phyloP scores from a whole-genome alignment of 2,797 vertebrate genomes.

The Nasua narica region DNA sequence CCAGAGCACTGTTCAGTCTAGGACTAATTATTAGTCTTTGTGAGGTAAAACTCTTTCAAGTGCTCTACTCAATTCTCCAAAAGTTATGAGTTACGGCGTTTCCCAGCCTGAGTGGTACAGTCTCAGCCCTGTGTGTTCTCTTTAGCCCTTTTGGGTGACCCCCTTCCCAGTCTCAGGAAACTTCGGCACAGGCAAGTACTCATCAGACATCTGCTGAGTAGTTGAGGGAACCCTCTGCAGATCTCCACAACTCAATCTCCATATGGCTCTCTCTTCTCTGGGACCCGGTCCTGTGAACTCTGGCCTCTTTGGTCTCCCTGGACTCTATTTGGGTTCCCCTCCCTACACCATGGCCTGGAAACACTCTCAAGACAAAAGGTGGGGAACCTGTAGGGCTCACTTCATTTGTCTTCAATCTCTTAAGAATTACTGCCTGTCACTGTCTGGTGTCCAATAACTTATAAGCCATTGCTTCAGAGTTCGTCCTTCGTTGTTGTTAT shows the following conservation, averaged over 20 bases:
- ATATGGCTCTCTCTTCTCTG: neutral
- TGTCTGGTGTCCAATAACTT: neutral
- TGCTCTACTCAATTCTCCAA: neutral
- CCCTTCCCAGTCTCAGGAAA: neutral
- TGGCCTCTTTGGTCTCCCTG: neutral
- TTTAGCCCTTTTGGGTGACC: neutral
- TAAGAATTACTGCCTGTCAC: neutral
- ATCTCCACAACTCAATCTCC: neutral
- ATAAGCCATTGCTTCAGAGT: neutral
- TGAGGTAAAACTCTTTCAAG: neutral
- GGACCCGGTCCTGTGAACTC: neutral
- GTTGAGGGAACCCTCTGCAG: neutral
- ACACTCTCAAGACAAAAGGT: neutral
- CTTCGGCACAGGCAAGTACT: neutral
- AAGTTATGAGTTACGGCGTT: neutral
- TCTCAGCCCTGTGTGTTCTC: too few species aligned
- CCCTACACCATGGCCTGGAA: neutral
- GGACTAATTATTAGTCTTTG: neutral
- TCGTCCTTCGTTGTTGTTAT: neutral
- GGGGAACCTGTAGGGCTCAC: neutral
- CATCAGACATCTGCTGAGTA: neutral
- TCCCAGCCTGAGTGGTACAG: neutral
- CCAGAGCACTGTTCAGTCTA: neutral
- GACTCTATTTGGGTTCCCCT: neutral
- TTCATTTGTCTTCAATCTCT: neutral